Evolutionary conservation across 2,797 vertebrate species (phyloP), one percentile per base, ranked within the genome.

Genomic region (Sphaeramia orbicularis): DNA sequence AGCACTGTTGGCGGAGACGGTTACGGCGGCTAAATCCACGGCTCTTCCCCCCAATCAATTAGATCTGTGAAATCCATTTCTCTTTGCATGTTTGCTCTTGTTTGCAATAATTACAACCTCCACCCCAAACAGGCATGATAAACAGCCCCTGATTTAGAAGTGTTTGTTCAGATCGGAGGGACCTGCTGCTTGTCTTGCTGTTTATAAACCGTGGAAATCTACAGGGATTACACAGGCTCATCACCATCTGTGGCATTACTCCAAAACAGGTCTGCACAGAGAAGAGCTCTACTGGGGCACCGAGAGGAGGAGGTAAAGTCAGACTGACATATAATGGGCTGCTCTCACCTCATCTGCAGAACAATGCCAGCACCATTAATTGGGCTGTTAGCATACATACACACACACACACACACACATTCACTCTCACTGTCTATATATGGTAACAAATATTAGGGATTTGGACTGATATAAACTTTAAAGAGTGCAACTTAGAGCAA

Each of bases 31-130:
- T 83, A 81, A 81, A 84, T 83, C 77, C 74, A 74, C 71, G 64
- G 66, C 67, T 82, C 73, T 81, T 86, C 85, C 72, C 80, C 84
- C 88, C 88, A 92, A 92, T 92, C 91, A 94, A 93, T 93, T 92
- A 91, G 87, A 91, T 93, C 91, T 93, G 89, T 92, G 87, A 93
- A 94, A 94, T 92, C 85, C 83, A 92, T 93, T 93, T 92, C 86
- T 85, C 90, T 89, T 93, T 90, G 90, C 91, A 85, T 93, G 92
- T 93, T 94, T 92, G 88, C 89, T 93, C 91, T 91, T 93, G 91
- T 93, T 89, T 88, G 87, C 85, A 90, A 91, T 94, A 93, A 94
- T 94, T 94, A 91, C 92, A 91, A 91, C 85, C 90, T 90, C 79
- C 89, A 80, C 90, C 90, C 80, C 74, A 79, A 92, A 91, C 85